Evolutionary conservation across 1,140 invertebrate genomes (phyloP).

Genomic region (Drosophila parabipectinata): DNA sequence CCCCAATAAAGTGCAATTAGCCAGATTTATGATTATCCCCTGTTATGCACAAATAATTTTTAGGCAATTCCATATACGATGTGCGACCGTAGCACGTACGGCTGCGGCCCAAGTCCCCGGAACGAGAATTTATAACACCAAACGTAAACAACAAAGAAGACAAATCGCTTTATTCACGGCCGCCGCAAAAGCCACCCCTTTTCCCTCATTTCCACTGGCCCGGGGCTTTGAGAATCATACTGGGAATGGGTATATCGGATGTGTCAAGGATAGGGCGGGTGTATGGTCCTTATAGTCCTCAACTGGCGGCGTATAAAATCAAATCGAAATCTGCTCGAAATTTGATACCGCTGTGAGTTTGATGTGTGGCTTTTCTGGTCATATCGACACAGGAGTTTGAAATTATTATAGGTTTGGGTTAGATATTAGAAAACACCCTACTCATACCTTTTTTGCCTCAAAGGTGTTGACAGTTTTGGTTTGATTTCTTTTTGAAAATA

Average conservation of each 20-base stretch:
- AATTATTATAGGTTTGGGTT: constrained; percentile 37
- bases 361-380: constrained; percentile 35
- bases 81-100: constrained; percentile 48
- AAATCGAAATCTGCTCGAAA: constrained; percentile 83
- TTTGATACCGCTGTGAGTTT: constrained; percentile 58
- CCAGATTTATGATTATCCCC: constrained; percentile 84
- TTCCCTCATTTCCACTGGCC: constrained; percentile 16
- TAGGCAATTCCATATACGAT: constrained; percentile 73
- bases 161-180: constrained; percentile 80
- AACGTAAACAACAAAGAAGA: constrained; percentile 80
- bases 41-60: constrained; percentile 83
- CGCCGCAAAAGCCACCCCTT: constrained; percentile 70
- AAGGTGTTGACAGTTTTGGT: constrained; percentile 15
- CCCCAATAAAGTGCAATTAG: constrained; percentile 83
- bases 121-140: constrained; percentile 79
- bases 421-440: constrained; percentile 24
- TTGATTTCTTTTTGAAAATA: neutral
- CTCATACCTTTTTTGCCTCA: neutral
- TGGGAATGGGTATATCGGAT: constrained; percentile 28
- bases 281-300: constrained; percentile 34
- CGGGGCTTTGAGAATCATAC: constrained; percentile 14
- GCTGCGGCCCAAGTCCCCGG: constrained; percentile 35
- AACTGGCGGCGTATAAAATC: constrained; percentile 67
- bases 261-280: constrained; percentile 10
- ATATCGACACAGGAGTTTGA: constrained; percentile 13